Conservation (phyloP, 2,113 vertebrate species). For the Andinoacara biseriatus region DNA sequence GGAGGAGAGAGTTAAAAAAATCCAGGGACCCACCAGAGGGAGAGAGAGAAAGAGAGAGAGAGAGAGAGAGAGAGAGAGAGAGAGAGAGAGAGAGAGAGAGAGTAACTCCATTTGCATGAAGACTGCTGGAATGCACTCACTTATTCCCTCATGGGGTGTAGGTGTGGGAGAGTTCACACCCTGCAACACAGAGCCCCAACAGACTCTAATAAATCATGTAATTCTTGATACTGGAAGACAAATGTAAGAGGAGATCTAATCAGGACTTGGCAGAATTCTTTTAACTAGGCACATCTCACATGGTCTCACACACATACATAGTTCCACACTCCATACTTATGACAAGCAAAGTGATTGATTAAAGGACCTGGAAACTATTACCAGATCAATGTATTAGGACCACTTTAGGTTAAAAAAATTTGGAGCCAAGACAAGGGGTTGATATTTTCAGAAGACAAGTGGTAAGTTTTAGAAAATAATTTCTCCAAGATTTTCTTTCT, state of each 20-base stretch:
- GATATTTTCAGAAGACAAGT: not conserved
- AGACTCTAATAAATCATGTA: constrained; percentile 79
- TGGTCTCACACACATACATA: constrained; percentile 62
- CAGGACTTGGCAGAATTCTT: constrained; percentile 72
- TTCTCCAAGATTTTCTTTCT: not conserved
- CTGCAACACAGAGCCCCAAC: constrained; percentile 49
- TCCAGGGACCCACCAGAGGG: not conserved
- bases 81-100: too few species aligned
- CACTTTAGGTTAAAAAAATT: not conserved
- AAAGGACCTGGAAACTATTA: not conserved
- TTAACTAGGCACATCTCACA: constrained; percentile 75
- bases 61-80: constrained; percentile 13
- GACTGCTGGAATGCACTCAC: constrained; percentile 57
- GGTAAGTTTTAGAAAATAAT: not conserved
- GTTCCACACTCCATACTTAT: constrained; percentile 5
- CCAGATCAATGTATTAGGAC: not conserved
- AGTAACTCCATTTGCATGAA: constrained; percentile 57
- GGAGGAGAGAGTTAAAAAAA: constrained; percentile 33
- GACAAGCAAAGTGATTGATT: constrained; percentile 36
- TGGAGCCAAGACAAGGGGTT: not conserved
- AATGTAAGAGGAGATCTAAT: constrained; percentile 80
- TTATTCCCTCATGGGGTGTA: constrained; percentile 47
- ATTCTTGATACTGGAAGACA: constrained; percentile 80
- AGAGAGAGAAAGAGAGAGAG: not conserved
- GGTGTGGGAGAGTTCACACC: constrained; percentile 72